Evolutionary conservation across 2,888 invertebrate genomes (phyloP), one percentile per base, ranked within the genome.

Genomic region (Aquatica leii): DNA sequence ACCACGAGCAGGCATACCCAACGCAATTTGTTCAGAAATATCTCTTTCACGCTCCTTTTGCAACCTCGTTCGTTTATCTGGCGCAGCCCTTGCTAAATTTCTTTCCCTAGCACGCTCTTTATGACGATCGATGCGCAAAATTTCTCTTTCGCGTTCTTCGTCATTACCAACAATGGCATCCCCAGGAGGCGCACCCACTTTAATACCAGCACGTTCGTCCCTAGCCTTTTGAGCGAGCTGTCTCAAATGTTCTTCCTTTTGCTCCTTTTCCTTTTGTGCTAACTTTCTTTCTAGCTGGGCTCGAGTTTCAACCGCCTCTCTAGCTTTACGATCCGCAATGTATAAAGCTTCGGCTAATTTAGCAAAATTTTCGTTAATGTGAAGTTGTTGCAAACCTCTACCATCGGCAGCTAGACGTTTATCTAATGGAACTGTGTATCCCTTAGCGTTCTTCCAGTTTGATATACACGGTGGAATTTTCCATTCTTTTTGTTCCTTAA

Each of bases 401-500:
- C 99, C 99, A 82, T 99, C 99, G 0, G 99, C 98, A 0, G 99
- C 99, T 65, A 99, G 84, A 65, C 99, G 90, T 82, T 99, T 99
- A 82, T 99, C 98, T 71, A 99, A 82, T 0, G 98, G 98, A 71
- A 99, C 98, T 0, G 98, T 99, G 84, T 97, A 97, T 74, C 94
- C 90, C 81, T 97, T 98, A 2, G 98, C 95, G 81, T 99, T 99
- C 84, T 99, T 99, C 99, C 99, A 99, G 79, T 99, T 99, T 0
- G 95, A 96, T 69, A 99, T 98, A 75, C 98, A 99, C 0, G 99
- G 99, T 5, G 99, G 99, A 70, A 94, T 93, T 83, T 98, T 98
- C 99, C 99, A 99, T 80, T 99, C 99, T 65, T 97, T 91, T 79
- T 99, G 99, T 79, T 99, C 99, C 78, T 98, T 98, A 0, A 98